Base-by-base conservation (phyloP, 2,113 vertebrate species). In the Conger conger region DNA sequence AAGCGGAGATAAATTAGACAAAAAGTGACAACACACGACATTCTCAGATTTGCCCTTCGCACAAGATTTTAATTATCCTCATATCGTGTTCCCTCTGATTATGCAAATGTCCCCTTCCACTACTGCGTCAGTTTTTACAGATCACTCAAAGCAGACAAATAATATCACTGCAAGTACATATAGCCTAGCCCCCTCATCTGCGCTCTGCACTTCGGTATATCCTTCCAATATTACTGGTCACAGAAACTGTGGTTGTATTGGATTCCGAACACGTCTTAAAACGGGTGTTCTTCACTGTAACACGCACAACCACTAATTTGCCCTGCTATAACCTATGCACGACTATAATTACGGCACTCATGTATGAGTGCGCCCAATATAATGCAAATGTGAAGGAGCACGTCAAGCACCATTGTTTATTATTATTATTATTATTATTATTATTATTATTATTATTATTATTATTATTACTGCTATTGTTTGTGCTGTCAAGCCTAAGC, bases 101-200 rank as follows among this genome's bases (percentile, higher is more conserved):
- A 85, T 63, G 53, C 77, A 84, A 80, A 84, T 54, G 23, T 42
- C 4, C 68, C 68, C 68, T n/a, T 73, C 68, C n/a, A n/a, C 11
- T 36, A 78, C 73, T 84, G 83, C 83, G 83, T 84, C 82, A 84
- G 73, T 37, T 76, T 73, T 35, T 77, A 40, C 18, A 63, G 57
- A 20, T 77, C 73, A 60, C 73, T 78, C 33, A 30, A 16, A 35
- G 35, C 33, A 60, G 50, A 57, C 77, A 38, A 2, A n/a, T 30
- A 57, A 33, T 37, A 84, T 54, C 27, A 84, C 35, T 57, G 50
- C 45, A 38, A 78, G 36, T 8, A 76, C 38, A 13, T 33, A 6
- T 84, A 23, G n/a, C n/a, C n/a, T n/a, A n/a, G n/a, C 53, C 45
- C 53, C 45, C 30, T 76, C 36, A 76, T 73, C 68, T 38, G 17